Percentiles rank a stretch among this genome's conserved stretches.
Conservation (phyloP, 2,113 vertebrate species). For the Opisthocomus hoazin region DNA sequence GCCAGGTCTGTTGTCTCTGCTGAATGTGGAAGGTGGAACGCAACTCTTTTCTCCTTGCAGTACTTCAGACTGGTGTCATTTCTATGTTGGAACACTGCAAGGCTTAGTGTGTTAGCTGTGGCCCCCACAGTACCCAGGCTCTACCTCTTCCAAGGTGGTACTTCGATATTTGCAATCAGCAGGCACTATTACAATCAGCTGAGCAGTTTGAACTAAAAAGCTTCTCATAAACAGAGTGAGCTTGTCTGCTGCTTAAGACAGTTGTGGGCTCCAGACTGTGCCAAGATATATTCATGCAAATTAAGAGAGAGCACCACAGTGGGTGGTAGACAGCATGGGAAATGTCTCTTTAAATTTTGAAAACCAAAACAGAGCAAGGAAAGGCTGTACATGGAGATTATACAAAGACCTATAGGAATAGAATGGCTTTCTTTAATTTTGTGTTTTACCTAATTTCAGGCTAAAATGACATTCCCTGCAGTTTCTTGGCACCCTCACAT, state of each 20-base stretch:
- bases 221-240: background rate
- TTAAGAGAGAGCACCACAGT: background rate
- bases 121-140: background rate
- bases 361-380: background rate
- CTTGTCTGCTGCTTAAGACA: background rate
- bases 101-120: background rate
- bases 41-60: background rate
- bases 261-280: background rate
- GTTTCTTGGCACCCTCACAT: background rate
- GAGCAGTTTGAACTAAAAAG: background rate
- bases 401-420: background rate
- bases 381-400: background rate
- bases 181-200: background rate
- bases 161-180: background rate
- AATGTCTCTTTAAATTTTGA: background rate
- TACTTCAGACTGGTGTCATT: background rate
- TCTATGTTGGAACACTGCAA: background rate
- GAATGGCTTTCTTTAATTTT: background rate
- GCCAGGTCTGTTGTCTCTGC: background rate
- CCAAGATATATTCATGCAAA: background rate
- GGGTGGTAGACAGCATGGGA: background rate
- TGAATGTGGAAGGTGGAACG: background rate
- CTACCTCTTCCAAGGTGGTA: fast-evolving
- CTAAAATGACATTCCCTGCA: background rate
- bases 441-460: background rate